A percentile compares a stretch with the other conserved stretches of the same genome.
phyloP scores from a whole-genome alignment of 2,888 invertebrate species.

The Petrophora chlorosata region DNA sequence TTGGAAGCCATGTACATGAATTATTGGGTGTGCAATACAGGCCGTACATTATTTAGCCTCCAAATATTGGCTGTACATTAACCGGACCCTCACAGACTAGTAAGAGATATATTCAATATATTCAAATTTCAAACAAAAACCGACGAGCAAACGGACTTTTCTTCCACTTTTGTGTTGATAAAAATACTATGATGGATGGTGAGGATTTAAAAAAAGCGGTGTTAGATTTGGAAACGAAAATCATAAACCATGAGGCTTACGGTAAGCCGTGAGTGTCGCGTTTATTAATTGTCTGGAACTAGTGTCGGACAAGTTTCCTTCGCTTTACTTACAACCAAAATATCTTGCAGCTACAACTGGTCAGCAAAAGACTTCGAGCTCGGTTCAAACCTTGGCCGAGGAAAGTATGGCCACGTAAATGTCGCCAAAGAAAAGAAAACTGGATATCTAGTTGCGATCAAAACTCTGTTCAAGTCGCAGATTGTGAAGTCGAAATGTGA shows the following conservation, averaged over 20 bases:
- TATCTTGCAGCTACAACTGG: constrained; percentile 87
- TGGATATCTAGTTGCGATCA: constrained; percentile 90
- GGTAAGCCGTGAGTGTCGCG: constrained; percentile 79
- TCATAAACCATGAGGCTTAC: constrained; percentile 85
- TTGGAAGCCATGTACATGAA: too few species aligned
- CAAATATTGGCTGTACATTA: too few species aligned
- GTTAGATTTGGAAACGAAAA: constrained; percentile 72
- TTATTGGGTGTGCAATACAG: too few species aligned
- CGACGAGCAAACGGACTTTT: too few species aligned
- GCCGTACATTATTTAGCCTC: too few species aligned
- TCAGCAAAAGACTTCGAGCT: constrained; percentile 92
- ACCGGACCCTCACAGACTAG: too few species aligned
- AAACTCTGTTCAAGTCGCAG: constrained; percentile 93
- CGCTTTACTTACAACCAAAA: background rate
- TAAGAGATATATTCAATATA: too few species aligned
- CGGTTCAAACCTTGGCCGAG: constrained; percentile 93
- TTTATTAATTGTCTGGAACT: background rate
- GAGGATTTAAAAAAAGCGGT: constrained; percentile 52
- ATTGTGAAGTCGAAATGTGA: constrained; percentile 89
- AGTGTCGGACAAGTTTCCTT: background rate
- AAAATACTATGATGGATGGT: too few species aligned
- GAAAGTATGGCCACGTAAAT: constrained; percentile 97
- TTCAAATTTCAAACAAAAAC: too few species aligned
- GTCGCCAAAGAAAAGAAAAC: constrained; percentile 92
- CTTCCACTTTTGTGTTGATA: too few species aligned